These are phyloP conservation scores for Paracanthobrama guichenoti DNA, from an alignment of 2,113 vertebrate species.

Conservation along the genomic window DNA sequence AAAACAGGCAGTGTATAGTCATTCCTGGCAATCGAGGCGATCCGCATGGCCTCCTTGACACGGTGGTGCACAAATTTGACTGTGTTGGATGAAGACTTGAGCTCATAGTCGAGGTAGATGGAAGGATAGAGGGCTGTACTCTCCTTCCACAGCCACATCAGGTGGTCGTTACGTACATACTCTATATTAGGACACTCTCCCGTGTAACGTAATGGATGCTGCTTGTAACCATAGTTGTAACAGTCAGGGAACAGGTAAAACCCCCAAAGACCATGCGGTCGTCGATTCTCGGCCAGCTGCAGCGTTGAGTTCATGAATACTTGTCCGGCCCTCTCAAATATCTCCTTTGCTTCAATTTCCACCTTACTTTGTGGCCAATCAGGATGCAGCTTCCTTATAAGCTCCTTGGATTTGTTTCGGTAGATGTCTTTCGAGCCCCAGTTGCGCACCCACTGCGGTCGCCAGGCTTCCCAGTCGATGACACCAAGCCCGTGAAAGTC, in stretches of 20 bases:
- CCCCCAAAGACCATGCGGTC: constrained; percentile 84
- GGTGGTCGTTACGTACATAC: constrained; percentile 80
- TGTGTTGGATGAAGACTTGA: constrained; percentile 83
- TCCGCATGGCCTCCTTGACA: constrained; percentile 87
- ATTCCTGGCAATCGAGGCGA: constrained; percentile 79
- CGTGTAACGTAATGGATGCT: constrained; percentile 79
- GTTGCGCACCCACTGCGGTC: constrained; percentile 89
- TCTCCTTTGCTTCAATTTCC: constrained; percentile 79
- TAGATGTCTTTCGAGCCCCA: constrained; percentile 88
- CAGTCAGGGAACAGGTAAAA: constrained; percentile 93
- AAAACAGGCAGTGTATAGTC: constrained; percentile 85
- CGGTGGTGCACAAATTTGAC: constrained; percentile 88
- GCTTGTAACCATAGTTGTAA: constrained; percentile 90
- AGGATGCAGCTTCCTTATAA: constrained; percentile 80
- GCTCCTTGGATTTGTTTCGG: constrained; percentile 82
- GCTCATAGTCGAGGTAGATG: constrained; percentile 83
- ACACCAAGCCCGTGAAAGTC: constrained; percentile 85
- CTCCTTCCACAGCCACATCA: constrained; percentile 89
- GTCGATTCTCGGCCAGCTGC: constrained; percentile 77
- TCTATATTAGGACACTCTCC: constrained; percentile 87
- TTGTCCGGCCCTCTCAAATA: constrained; percentile 84
- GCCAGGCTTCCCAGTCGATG: constrained; percentile 93
- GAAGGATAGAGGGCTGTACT: constrained; percentile 88
- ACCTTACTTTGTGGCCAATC: constrained; percentile 83
- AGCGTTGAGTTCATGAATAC: constrained; percentile 86